Evolutionary conservation across 1,140 invertebrate genomes (phyloP).

Genomic region (Heliothis subflexa): DNA sequence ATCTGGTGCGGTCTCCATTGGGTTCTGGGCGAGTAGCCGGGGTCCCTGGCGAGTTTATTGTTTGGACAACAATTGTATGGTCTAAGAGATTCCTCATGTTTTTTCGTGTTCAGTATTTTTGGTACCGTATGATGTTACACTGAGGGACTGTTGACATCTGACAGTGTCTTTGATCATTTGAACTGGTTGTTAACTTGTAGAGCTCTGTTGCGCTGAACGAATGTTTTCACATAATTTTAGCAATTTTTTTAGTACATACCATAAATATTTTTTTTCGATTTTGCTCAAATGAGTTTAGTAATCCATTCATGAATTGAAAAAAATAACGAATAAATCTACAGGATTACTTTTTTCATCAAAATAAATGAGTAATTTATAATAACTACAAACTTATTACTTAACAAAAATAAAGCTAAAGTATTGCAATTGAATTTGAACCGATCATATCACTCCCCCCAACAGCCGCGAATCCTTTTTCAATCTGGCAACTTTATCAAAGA

Average conservation of each 20-base stretch:
- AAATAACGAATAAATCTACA: too few species aligned
- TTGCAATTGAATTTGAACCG: not conserved
- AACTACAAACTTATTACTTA: not conserved
- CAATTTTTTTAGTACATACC: too few species aligned
- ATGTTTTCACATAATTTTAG: too few species aligned
- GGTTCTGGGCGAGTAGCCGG: not conserved
- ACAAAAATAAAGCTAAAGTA: not conserved
- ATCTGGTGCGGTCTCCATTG: slow-evolving; percentile 64
- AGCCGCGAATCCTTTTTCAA: slow-evolving; percentile 26
- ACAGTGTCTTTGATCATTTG: too few species aligned
- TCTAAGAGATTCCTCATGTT: not conserved
- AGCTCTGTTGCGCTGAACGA: too few species aligned
- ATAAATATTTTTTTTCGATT: too few species aligned
- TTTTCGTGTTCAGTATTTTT: slow-evolving; percentile 1
- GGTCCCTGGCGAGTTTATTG: slow-evolving; percentile 58
- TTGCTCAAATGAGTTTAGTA: too few species aligned
- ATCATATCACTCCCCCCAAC: slow-evolving; percentile 5
- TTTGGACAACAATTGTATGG: slow-evolving; percentile 48
- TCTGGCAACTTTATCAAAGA: slow-evolving; percentile 31
- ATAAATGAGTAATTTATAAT: too few species aligned
- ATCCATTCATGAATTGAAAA: too few species aligned
- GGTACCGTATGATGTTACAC: not conserved
- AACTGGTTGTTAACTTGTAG: too few species aligned
- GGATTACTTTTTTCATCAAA: too few species aligned
- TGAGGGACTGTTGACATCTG: too few species aligned